phyloP scores from a whole-genome alignment of 2,888 invertebrate genomes.

The Stomorhina lunata region DNA sequence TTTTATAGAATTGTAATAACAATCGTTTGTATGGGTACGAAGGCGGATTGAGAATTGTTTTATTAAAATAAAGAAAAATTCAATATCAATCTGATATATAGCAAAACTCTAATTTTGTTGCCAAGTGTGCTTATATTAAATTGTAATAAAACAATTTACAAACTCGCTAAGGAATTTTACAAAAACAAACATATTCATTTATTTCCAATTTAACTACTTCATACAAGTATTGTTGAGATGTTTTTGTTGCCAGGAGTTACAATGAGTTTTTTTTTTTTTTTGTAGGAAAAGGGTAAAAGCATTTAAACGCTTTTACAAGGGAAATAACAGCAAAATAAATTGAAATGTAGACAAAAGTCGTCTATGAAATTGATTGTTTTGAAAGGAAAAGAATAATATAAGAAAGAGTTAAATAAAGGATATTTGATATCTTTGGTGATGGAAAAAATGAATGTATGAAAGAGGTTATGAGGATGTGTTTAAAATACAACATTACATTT shows the following conservation, averaged over 20 bases:
- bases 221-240: slow-evolving; percentile 34
- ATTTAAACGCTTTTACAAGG: not conserved
- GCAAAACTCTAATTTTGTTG: no score
- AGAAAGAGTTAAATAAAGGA: not conserved
- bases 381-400: not conserved
- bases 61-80: no score
- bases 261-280: no score
- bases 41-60: not conserved
- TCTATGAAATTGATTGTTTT: slow-evolving; percentile 50
- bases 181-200: not conserved
- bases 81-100: no score
- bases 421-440: not conserved
- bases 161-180: no score
- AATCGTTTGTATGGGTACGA: not conserved
- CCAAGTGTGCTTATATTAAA: no score
- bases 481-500: slow-evolving; percentile 30
- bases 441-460: not conserved
- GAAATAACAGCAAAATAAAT: slow-evolving; percentile 27
- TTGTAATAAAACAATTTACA: no score
- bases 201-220: no score
- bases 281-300: not conserved
- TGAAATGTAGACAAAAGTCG: slow-evolving; percentile 39
- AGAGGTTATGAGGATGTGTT: not conserved
- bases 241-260: slow-evolving; percentile 47
- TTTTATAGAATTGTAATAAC: not conserved